Percentiles rank a stretch among this genome's conserved stretches.
Evolutionary conservation across 2,113 vertebrate genomes (phyloP).

Genomic region (Aleadryas rufinucha): DNA sequence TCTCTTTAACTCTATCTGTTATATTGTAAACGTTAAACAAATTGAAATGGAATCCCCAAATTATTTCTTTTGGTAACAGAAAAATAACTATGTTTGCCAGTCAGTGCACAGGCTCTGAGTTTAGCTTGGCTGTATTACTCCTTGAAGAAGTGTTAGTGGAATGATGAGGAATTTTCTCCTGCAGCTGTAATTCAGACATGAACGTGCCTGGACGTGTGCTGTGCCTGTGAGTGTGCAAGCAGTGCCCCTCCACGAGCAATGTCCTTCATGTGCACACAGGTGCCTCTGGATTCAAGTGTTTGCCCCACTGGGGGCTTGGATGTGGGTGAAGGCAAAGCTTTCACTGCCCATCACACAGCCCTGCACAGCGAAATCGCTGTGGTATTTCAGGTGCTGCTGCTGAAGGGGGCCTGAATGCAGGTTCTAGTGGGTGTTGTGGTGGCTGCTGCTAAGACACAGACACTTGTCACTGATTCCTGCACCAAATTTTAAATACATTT

Average conservation of each 20-base stretch:
- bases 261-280: not conserved
- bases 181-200: not conserved
- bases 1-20: not conserved
- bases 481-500: not conserved
- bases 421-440: not conserved
- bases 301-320: not conserved
- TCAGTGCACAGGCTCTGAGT: not conserved
- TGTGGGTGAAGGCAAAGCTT: not conserved
- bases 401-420: not conserved
- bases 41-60: not conserved
- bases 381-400: not conserved
- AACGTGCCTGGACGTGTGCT: not conserved
- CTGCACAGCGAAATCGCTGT: not conserved
- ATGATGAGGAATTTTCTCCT: not conserved
- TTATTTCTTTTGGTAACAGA: not conserved
- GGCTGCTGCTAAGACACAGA: not conserved
- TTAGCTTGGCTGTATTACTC: not conserved
- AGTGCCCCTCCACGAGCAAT: not conserved
- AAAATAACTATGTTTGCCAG: not conserved
- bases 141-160: not conserved
- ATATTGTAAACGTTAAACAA: not conserved
- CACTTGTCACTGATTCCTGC: not conserved
- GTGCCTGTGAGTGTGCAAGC: not conserved
- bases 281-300: not conserved
- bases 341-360: not conserved